Conservation (phyloP, 2,888 invertebrate species). For the Anaspis maculata region DNA sequence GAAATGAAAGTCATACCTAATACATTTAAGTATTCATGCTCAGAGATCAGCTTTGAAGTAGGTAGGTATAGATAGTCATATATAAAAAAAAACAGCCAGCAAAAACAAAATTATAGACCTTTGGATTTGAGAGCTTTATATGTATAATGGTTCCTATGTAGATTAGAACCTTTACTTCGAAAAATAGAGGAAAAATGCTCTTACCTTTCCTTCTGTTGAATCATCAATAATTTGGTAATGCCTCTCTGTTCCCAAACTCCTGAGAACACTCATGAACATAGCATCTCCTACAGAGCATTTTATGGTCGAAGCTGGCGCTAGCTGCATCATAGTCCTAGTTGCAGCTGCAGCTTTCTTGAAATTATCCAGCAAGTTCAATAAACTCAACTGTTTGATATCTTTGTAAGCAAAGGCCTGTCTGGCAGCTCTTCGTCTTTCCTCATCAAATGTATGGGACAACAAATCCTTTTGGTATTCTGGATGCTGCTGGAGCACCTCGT, state of each 20-base stretch:
- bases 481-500: conserved; percentile 24
- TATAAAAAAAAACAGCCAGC: too few relatives aligned
- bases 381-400: conserved; percentile 53
- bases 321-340: conserved; percentile 49
- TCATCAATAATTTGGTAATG: conserved; percentile 50
- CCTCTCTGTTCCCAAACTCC: conserved; percentile 56
- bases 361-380: conserved; percentile 46
- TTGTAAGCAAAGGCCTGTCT: conserved; percentile 56
- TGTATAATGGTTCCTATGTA: too few relatives aligned
- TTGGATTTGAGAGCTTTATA: too few relatives aligned
- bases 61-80: too few relatives aligned
- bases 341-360: conserved; percentile 45
- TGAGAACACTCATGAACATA: conserved; percentile 58
- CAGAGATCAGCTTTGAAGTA: too few relatives aligned
- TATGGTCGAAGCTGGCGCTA: conserved; percentile 55
- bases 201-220: conserved; percentile 30
- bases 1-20: too few relatives aligned
- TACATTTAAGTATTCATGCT: too few relatives aligned
- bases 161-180: too few relatives aligned
- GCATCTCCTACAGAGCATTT: conserved; percentile 55
- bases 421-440: conserved; percentile 47
- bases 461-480: conserved; percentile 27
- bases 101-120: too few relatives aligned
- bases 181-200: too few relatives aligned
- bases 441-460: conserved; percentile 22